These are phyloP conservation scores for Caradrina kadenii DNA, from an alignment of 2,888 invertebrate species.

Conservation along the genomic window DNA sequence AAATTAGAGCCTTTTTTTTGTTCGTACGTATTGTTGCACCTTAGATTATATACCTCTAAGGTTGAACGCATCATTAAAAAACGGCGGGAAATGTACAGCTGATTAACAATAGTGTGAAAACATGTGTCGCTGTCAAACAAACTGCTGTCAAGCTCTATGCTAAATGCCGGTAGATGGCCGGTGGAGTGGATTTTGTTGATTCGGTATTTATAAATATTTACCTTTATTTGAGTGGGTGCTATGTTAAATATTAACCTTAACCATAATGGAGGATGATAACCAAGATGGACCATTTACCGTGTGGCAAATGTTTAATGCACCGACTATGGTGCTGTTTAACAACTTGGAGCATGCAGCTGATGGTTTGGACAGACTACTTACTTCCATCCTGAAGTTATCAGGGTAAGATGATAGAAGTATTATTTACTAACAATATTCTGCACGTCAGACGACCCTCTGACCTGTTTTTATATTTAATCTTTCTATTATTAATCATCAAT, in stretches of 20 bases:
- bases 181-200: conserved; percentile 1
- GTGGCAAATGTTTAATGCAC: conserved; percentile 92
- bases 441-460: neutral
- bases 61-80: conserved; percentile 13
- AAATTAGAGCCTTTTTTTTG: neutral
- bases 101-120: no score
- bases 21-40: neutral
- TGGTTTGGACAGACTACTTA: conserved; percentile 90
- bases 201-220: neutral
- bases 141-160: conserved; percentile 4
- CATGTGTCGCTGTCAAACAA: conserved; percentile 12
- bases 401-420: conserved; percentile 73
- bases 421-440: neutral
- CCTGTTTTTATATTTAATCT: neutral
- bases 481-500: neutral
- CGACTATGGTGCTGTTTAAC: conserved; percentile 90
- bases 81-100: conserved; percentile 39
- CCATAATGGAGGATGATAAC: conserved; percentile 82
- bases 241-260: neutral
- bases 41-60: no score
- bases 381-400: conserved; percentile 90
- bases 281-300: conserved; percentile 87
- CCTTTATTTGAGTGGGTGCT: neutral
- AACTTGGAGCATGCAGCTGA: conserved; percentile 90
- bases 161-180: neutral